phyloP scores from a whole-genome alignment of 1,140 invertebrate genomes.

The Drosophila subpulchrella region DNA sequence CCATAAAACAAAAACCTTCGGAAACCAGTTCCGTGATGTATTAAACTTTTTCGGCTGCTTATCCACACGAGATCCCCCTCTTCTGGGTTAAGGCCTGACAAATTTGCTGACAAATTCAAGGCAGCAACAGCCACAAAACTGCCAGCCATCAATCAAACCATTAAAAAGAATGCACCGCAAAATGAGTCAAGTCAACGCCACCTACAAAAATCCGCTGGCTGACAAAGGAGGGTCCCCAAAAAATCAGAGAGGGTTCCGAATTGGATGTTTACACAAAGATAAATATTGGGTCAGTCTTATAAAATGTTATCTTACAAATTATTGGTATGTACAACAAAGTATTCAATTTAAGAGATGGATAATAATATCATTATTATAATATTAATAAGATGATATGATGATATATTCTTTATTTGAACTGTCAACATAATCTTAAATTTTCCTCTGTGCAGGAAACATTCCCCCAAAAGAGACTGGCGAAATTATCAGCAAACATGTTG shows the following conservation, averaged over 20 bases:
- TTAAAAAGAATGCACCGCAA: constrained; percentile 80
- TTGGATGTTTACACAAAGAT: not conserved
- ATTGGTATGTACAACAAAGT: too few relatives aligned
- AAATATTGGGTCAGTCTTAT: not conserved
- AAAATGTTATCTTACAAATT: not conserved
- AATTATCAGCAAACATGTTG: constrained; percentile 82
- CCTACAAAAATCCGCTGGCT: constrained; percentile 61
- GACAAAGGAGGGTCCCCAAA: constrained; percentile 19
- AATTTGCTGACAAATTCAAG: constrained; percentile 82
- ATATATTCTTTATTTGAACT: too few relatives aligned
- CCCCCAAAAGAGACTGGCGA: constrained; percentile 45
- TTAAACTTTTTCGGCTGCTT: constrained; percentile 34
- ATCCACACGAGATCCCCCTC: constrained; percentile 2
- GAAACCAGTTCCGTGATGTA: constrained; percentile 64
- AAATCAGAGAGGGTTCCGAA: constrained; percentile 1
- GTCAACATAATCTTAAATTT: not conserved
- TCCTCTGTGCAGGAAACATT: constrained; percentile 15
- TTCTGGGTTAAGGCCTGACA: constrained; percentile 60
- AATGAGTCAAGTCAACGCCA: constrained; percentile 74
- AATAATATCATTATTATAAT: too few relatives aligned
- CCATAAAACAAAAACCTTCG: constrained; percentile 50
- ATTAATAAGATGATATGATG: too few relatives aligned
- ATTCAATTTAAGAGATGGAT: too few relatives aligned
- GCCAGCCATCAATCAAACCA: constrained; percentile 81
- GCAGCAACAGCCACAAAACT: constrained; percentile 65